phyloP scores from a whole-genome alignment of 2,888 invertebrate genomes.

The Chaitophorus viminalis region DNA sequence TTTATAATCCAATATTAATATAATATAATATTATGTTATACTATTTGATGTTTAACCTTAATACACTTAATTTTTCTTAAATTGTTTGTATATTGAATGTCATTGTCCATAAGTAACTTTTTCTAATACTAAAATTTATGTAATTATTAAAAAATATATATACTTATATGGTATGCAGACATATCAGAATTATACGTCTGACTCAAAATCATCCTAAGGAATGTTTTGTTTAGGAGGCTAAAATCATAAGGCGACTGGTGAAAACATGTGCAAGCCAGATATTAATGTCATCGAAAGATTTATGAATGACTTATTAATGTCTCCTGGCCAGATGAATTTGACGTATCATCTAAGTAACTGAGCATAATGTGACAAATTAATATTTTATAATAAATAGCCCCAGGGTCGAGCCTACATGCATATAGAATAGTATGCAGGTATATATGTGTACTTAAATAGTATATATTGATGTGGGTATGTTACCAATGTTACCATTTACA shows the following conservation, averaged over 20 bases:
- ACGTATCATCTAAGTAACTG: constrained; percentile 25
- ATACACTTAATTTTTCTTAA: too few species aligned
- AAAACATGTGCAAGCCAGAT: constrained; percentile 60
- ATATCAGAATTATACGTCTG: constrained; percentile 25
- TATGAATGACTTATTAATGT: constrained; percentile 54
- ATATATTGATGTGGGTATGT: not conserved
- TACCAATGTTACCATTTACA: not conserved
- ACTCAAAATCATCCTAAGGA: constrained; percentile 14
- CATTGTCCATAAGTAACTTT: too few species aligned
- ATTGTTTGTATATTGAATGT: not conserved
- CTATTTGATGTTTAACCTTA: too few species aligned
- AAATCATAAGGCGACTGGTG: constrained; percentile 40
- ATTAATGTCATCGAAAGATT: constrained; percentile 57
- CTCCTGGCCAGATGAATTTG: constrained; percentile 54
- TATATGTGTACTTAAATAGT: not conserved
- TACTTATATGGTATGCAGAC: constrained; percentile 16
- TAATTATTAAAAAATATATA: not conserved
- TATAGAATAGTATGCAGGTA: not conserved
- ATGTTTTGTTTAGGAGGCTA: constrained; percentile 52
- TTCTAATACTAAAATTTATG: not conserved
- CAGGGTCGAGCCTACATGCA: not conserved
- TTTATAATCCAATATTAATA: too few species aligned
- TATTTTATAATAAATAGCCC: not conserved
- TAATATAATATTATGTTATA: too few species aligned
- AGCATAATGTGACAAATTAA: not conserved